Evolutionary conservation across 2,888 invertebrate species (phyloP).

Genomic region (Habroteleia sp.): DNA sequence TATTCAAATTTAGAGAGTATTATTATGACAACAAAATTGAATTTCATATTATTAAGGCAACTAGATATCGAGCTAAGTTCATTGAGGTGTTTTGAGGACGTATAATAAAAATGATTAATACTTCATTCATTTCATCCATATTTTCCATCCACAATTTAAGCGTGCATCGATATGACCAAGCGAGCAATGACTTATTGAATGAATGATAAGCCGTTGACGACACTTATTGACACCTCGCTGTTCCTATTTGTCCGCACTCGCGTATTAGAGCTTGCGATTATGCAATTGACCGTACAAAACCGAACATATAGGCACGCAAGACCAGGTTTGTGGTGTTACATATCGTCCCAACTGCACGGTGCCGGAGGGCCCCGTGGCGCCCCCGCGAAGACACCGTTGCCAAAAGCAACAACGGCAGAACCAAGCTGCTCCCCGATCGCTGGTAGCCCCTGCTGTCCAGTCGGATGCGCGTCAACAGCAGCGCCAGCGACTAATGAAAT

Average conservation of each 20-base stretch:
- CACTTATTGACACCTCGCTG: slow-evolving; percentile 34
- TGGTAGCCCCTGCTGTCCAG: slow-evolving; percentile 40
- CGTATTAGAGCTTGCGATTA: slow-evolving; percentile 16
- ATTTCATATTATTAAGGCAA: background rate
- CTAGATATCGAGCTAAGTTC: background rate
- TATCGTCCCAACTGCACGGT: slow-evolving; percentile 79
- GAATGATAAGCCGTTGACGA: slow-evolving; percentile 22
- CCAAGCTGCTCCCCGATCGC: slow-evolving; percentile 47
- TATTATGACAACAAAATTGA: background rate
- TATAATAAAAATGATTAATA: too few relatives aligned
- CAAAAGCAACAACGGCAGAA: slow-evolving; percentile 67
- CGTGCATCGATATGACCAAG: slow-evolving; percentile 15
- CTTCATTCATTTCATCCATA: slow-evolving; percentile 35
- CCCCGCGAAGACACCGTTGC: slow-evolving; percentile 78
- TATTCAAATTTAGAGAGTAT: too few relatives aligned
- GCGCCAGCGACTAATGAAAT: slow-evolving; percentile 64
- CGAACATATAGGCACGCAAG: slow-evolving; percentile 78
- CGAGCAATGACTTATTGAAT: slow-evolving; percentile 25
- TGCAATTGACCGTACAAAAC: slow-evolving; percentile 39
- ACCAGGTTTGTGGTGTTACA: slow-evolving; percentile 80
- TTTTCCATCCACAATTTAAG: slow-evolving; percentile 31
- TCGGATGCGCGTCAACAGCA: slow-evolving; percentile 48
- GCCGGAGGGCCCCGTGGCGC: slow-evolving; percentile 76
- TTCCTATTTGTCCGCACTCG: slow-evolving; percentile 28
- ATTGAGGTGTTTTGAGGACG: background rate